Conservation (phyloP, 2,888 invertebrate genomes). For the Epirrhoe tristata region DNA sequence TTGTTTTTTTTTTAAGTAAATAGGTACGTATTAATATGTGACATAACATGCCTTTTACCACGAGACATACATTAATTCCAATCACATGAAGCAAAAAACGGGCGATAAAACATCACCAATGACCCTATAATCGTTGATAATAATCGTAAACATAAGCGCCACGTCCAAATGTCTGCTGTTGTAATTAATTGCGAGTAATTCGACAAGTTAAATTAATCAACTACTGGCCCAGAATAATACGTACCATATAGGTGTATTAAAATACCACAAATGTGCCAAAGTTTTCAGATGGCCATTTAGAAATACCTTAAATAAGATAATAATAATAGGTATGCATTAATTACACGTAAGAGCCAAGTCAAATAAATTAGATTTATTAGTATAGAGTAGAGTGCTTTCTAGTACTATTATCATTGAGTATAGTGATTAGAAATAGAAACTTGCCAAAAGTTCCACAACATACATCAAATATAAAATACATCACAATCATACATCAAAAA, state of each 20-base stretch:
- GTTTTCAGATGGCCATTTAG: constrained; percentile 12
- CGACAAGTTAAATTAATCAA: background rate
- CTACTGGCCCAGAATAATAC: constrained; percentile 1
- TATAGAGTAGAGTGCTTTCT: constrained; percentile 7
- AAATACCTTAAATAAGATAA: background rate
- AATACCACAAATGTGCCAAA: constrained; percentile 25
- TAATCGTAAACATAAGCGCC: constrained; percentile 13
- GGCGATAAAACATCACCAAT: background rate
- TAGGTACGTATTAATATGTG: background rate
- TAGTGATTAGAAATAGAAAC: background rate
- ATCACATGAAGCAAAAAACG: background rate
- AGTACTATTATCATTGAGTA: background rate
- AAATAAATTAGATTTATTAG: constrained; percentile 7
- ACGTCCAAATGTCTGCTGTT: constrained; percentile 9
- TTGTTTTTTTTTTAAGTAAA: background rate
- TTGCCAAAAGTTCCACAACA: background rate
- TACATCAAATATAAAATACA: background rate
- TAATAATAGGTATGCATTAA: background rate
- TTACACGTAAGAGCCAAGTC: constrained; percentile 9
- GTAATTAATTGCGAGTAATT: constrained; percentile 2
- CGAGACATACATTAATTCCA: background rate
- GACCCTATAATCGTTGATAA: constrained; percentile 2
- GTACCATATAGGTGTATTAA: background rate
- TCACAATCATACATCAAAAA: background rate
- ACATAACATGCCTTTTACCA: background rate